Base-by-base conservation (phyloP, 2,888 invertebrate species). In the Osmoderma eremita region DNA sequence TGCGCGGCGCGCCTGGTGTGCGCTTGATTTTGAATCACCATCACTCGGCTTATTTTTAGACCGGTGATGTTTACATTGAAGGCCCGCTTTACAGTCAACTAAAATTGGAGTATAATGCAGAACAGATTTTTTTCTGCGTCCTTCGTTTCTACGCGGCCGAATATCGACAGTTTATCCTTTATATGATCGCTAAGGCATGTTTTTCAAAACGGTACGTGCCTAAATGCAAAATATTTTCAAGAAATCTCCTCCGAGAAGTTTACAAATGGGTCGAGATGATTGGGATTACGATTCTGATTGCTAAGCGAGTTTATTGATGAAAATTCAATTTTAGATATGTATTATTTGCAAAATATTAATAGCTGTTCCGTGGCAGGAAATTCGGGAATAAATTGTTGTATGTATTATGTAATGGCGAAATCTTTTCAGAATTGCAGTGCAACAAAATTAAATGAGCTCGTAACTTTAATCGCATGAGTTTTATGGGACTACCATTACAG, bases 1-100 rank as follows among this genome's bases (percentile, higher is more conserved):
- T 30, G 58, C 58, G 45, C 58, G 48, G 30, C 45, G 30, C 30
- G 36, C 30, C 30, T 30, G 15, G 58, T 61, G 45, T 48, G 17
- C 45, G 58, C 58, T 61, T 30, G 45, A 61, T 61, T 61, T 61
- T 61, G 58, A 61, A 61, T 61, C 58, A 61, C 58, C 58, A 61
- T 61, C 45, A 48, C 45, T 45, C 30, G 30, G 45, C 15, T 61
- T 61, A 61, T 61, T 48, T 61, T 61, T 61, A 61, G 58, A 45
- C 13, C 42, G 12, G 58, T 30, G 58, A 45, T 61, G 58, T 61
- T 61, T 61, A 61, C 58, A 61, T 61, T 61, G 58, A 61, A 45
- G 45, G 45, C 12, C 45, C 45, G 58, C 24, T 61, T 61, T 22
- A 61, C 58, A 61, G 58, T 45, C 45, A 61, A 61, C 58, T 30